These are phyloP conservation scores for Caenorhabditis zanzibari DNA, from an alignment of 2,888 invertebrate genomes.

Conservation along the genomic window DNA sequence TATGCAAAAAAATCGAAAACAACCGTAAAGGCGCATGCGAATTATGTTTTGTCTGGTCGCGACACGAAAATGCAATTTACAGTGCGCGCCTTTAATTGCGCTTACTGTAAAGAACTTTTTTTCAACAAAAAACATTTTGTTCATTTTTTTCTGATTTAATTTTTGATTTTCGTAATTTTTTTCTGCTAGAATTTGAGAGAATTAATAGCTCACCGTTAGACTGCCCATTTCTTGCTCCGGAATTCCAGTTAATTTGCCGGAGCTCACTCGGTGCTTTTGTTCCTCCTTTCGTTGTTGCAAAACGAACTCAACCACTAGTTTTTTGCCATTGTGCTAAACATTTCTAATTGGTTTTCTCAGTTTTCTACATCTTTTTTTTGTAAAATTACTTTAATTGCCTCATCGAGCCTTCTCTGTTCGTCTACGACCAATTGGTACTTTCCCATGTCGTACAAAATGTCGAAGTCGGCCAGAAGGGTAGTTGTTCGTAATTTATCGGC, in stretches of 20 bases:
- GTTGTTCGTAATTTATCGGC: constrained; percentile 25
- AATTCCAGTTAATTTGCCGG: constrained; percentile 9
- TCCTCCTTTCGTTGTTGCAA: constrained; percentile 34
- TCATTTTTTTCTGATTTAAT: background rate
- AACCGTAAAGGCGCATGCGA: no score
- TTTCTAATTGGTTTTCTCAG: constrained; percentile 30
- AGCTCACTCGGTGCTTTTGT: background rate
- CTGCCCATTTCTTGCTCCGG: background rate
- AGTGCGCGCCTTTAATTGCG: constrained; percentile 26
- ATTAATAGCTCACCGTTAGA: constrained; percentile 19
- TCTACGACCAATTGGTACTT: constrained; percentile 62
- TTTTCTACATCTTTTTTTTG: background rate
- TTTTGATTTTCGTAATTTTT: background rate
- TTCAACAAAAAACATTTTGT: background rate
- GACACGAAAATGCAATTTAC: background rate
- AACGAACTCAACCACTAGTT: constrained; percentile 52
- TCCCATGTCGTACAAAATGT: constrained; percentile 61
- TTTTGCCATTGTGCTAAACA: constrained; percentile 61
- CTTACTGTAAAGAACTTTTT: background rate
- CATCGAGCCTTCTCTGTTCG: constrained; percentile 55
- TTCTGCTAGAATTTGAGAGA: background rate
- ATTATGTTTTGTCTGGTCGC: background rate
- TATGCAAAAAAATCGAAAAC: background rate
- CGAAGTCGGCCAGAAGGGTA: constrained; percentile 24
- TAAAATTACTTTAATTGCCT: constrained; percentile 63